Conservation (phyloP, 2,113 vertebrate genomes). For the Lipophrys pholis region DNA sequence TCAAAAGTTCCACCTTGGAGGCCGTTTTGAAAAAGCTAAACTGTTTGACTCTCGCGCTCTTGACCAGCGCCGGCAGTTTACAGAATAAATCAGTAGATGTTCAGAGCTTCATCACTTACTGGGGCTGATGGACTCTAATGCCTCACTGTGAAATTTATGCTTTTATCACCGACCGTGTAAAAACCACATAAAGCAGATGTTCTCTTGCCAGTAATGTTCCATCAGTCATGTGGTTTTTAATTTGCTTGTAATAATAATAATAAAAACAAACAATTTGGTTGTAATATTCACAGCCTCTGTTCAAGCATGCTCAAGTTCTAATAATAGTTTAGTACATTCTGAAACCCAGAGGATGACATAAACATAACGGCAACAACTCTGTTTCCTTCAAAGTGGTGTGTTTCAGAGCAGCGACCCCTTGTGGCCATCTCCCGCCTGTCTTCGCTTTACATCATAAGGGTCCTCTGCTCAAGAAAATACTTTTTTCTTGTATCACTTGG, state of each 20-base stretch:
- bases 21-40: no score
- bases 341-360: neutral
- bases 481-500: no score
- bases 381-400: neutral
- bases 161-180: neutral
- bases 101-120: neutral
- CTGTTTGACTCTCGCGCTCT: no score
- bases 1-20: no score
- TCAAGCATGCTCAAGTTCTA: neutral
- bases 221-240: neutral
- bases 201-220: neutral
- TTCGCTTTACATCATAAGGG: no score
- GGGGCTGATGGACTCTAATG: neutral
- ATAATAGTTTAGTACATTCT: neutral
- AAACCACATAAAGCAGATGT: constrained; percentile 2
- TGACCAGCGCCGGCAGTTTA: neutral
- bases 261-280: no score
- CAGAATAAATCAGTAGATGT: neutral
- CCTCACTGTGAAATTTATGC: neutral
- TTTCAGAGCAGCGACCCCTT: constrained; percentile 12
- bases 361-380: neutral
- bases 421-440: neutral
- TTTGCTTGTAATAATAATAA: neutral
- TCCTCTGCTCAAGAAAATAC: no score
- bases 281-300: neutral